Base-by-base conservation (phyloP, 2,888 invertebrate genomes). In the Cheilosia urbana region DNA sequence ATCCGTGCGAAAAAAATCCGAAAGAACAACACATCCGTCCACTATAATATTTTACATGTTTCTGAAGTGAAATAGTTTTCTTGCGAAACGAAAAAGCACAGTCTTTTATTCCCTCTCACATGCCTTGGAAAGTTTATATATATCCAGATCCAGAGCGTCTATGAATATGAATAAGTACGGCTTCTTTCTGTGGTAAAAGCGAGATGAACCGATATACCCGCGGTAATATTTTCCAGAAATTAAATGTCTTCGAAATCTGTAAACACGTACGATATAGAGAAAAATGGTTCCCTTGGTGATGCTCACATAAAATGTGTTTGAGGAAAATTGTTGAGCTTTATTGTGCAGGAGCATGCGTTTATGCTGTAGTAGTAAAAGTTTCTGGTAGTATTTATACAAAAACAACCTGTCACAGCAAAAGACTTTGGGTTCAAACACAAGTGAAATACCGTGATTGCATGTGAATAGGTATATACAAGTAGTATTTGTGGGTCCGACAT, bases 41-140 rank as follows among this genome's bases (percentile, higher is more conserved):
- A 30, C 80, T 45, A 34, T 55, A 71, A 47, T 34, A 55, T 66
- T 85, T 77, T 76, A 72, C 72, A 81, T 81, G 81, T 68, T 85
- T 72, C 85, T 85, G 81, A 73, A 51, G n/a, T 13, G 19, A 72
- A 71, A 49, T 37, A 40, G n/a, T 62, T 71, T 72, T 21, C 30
- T 40, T n/a, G 62, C 60, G 47, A 63, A 62, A 19, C 45, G 9
- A 51, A 34, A 80, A 81, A 85, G 66, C 65, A 66, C 66, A 60
- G 73, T 71, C 42, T 53, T 60, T 42, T 34, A 17, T 37, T 49
- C 13, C 42, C 53, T 27, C 37, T 37, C 13, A 2, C 37, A 11
- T 19, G 30, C 34, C 40, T 40, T 68, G 62, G 69, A 83, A 83
- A 73, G 49, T 73, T 15, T 53, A 30, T 58, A 65, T 77, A 47